Evolutionary conservation across 2,797 vertebrate species (phyloP), one percentile per base, ranked within the genome.

Genomic region (Syngnathus rostellatus): DNA sequence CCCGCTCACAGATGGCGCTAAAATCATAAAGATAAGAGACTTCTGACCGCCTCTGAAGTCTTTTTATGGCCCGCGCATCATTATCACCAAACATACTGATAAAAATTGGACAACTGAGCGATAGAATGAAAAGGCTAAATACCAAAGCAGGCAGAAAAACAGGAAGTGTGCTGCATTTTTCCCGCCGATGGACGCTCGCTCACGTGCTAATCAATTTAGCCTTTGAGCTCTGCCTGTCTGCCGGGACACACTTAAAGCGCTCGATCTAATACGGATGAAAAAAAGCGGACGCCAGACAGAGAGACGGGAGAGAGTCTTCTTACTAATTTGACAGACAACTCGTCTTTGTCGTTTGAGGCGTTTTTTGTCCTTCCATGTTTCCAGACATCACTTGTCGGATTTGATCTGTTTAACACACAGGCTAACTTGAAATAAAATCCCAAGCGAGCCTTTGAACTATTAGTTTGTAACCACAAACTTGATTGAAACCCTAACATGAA

Each of bases 311-410:
- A 45, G 62, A 63, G 14, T 37, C 62, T 17, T 19, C 45, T 17
- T 37, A 55, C 12, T 68, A 65, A 71, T 64, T 38, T 12, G 21
- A 23, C 40, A 45, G 59, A n/a, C 38, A 41, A 41, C 53, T 17
- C 38, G 1, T n/a, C n/a, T 43, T 23, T 23, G 40, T 45, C 14
- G 39, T 61, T 43, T 8, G 17, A 43, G n/a, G 6, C 63, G 45
- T 25, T 11, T 1, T 25, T 19, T 48, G 3, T 17, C 19, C 3
- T 48, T 48, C 16, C 6, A 5, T 23, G 21, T 25, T 5, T 23
- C 31, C 31, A 31, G 31, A 31, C 31, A 31, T 31, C 31, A 31
- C 31, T 31, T 31, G 31, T 31, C 31, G 3, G 31, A 31, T 31
- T 31, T 31, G 4, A 31, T 55, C 16, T 55, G 10, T 7, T 57